A percentile compares a stretch with the other conserved stretches of the same genome.
phyloP scores from a whole-genome alignment of 2,797 vertebrate genomes.

The Esox lucius region DNA sequence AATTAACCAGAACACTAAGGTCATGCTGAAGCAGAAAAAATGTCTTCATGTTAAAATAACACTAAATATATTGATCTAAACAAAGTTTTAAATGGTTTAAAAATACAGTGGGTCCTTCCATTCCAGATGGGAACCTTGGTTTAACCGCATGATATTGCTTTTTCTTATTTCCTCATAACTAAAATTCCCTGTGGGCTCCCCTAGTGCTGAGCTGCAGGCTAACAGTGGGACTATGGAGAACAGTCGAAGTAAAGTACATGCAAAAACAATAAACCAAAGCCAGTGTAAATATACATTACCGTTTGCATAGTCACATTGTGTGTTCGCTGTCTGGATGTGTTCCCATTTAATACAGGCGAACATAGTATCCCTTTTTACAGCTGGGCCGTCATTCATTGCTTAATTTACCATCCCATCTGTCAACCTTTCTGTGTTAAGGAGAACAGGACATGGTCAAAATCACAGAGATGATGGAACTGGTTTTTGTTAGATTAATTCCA shows the following conservation, averaged over 20 bases:
- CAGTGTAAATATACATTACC: conserved; percentile 35
- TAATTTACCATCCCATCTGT: too few relatives aligned
- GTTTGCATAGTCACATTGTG: not conserved
- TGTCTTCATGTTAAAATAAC: not conserved
- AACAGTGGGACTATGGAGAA: conserved; percentile 29
- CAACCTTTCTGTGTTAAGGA: too few relatives aligned
- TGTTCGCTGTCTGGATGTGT: conserved; percentile 10
- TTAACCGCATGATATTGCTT: not conserved
- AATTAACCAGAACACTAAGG: not conserved
- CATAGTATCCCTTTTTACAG: too few relatives aligned
- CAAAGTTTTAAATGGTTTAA: not conserved
- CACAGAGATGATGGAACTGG: too few relatives aligned
- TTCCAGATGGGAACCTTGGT: not conserved
- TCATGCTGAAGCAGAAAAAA: not conserved
- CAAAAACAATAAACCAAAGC: conserved; percentile 46
- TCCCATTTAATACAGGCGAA: not conserved
- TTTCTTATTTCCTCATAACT: conserved; percentile 27
- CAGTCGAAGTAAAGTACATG: not conserved
- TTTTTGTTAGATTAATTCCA: too few relatives aligned
- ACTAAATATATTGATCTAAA: not conserved
- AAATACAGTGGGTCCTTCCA: not conserved
- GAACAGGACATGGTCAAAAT: too few relatives aligned
- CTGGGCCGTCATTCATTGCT: too few relatives aligned
- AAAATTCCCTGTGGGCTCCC: conserved; percentile 32
- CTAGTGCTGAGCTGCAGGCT: conserved; percentile 15